phyloP scores from a whole-genome alignment of 2,797 vertebrate genomes.

The Gymnopithys bicolor region DNA sequence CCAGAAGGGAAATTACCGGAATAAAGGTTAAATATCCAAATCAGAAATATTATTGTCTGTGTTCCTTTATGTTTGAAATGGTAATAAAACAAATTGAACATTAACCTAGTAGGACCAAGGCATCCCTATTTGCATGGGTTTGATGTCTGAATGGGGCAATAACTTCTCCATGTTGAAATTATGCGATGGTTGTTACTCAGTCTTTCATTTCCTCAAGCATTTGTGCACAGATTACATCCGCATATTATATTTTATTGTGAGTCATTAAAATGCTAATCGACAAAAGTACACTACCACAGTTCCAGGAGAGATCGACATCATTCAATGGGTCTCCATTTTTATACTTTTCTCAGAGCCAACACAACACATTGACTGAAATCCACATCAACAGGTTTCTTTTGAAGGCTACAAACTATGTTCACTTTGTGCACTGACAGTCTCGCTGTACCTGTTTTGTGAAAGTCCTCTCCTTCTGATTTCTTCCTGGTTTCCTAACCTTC shows the following conservation, averaged over 20 bases:
- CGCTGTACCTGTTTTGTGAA: background rate
- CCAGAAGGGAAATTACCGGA: constrained; percentile 28
- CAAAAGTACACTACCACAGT: constrained; percentile 26
- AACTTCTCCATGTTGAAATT: constrained; percentile 60
- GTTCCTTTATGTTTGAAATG: constrained; percentile 38
- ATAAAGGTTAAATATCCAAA: constrained; percentile 60
- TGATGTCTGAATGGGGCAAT: constrained; percentile 48
- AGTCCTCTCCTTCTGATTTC: background rate
- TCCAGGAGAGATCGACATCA: constrained; percentile 27
- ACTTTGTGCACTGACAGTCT: background rate
- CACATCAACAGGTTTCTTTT: background rate
- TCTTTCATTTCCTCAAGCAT: constrained; percentile 72
- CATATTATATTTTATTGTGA: constrained; percentile 74
- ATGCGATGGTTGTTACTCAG: constrained; percentile 41
- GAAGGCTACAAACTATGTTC: background rate
- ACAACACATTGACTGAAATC: background rate
- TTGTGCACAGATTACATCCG: constrained; percentile 72
- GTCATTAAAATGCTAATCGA: constrained; percentile 59
- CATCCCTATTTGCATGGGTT: constrained; percentile 30
- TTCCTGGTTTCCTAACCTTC: background rate
- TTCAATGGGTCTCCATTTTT: background rate
- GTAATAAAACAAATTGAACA: constrained; percentile 59
- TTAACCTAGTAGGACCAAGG: constrained; percentile 38
- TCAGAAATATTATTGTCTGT: constrained; percentile 43
- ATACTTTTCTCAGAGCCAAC: background rate